Base-by-base conservation (phyloP, 2,797 vertebrate genomes). In the Etheostoma perlongum region DNA sequence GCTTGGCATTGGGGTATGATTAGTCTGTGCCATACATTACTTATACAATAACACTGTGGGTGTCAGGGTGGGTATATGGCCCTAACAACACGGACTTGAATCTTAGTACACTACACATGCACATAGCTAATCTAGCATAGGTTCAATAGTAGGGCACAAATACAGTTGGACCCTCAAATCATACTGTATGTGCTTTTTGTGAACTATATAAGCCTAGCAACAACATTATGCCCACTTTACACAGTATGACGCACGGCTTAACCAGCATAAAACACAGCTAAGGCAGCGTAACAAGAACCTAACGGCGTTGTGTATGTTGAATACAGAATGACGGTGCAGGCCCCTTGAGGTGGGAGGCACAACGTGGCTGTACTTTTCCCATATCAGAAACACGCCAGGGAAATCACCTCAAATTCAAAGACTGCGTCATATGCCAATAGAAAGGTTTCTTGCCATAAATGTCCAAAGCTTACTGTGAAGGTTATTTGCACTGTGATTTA, bases 231-330 rank as follows among this genome's bases (percentile, higher is more conserved):
- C n/a, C 47, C 44, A 70, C 53, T 19, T 36, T 9, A 7, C 36
- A 49, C 60, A 5, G 47, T 10, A 49, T 74, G 48, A 53, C 25
- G 6, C 59, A 44, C 33, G 19, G 14, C 44, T 13, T 62, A 7
- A 76, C 59, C 44, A 64, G 36, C 47, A 76, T 74, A 47, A 62
- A 2, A 36, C 51, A 53, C 44, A 61, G 30, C 54, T 21, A 47
- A 25, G 30, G 54, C 42, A 57, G 15, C 9, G 4, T 36, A 23
- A 72, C 21, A 59, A 63, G 67, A 52, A 46, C 40, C 10, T 30
- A 18, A 3, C 15, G 61, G 53, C 47, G 66, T 62, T 36, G 27
- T 48, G 21, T 36, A 48, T 52, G 19, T 18, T 67, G 55, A 25
- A 62, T 44, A 23, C 12, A 69, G 42, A 25, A 11, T 33, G 33